A percentile compares a stretch with the other conserved stretches of the same genome.
Evolutionary conservation across 2,797 vertebrate species (phyloP).

Genomic region (Sebastes itinus): DNA sequence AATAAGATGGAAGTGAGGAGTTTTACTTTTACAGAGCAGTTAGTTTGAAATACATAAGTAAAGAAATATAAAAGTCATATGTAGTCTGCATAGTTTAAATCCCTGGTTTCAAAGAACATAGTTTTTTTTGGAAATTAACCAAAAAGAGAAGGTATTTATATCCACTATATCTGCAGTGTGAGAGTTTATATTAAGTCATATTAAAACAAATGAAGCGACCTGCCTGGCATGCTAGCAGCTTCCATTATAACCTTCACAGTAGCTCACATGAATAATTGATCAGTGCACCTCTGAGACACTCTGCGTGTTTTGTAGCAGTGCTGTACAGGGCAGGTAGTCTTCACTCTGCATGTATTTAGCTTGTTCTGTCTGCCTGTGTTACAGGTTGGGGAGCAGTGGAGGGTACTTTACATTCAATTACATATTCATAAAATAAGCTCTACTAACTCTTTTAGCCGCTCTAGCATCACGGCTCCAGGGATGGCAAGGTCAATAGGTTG

Average conservation of each 20-base stretch:
- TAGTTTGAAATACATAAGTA: neutral
- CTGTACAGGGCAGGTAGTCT: neutral
- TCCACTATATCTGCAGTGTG: neutral
- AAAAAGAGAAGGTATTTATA: neutral
- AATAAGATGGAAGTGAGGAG: neutral
- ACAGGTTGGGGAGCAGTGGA: neutral
- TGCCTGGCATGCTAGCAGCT: neutral
- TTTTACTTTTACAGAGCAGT: neutral
- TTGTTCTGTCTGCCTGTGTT: neutral
- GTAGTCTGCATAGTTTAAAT: neutral
- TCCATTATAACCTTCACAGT: constrained; percentile 7
- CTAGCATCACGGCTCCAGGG: neutral
- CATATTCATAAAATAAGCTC: neutral
- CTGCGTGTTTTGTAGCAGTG: neutral
- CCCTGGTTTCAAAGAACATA: neutral
- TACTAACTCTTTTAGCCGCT: neutral
- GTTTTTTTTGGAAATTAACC: neutral
- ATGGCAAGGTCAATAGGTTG: neutral
- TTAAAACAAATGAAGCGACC: neutral
- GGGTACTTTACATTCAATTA: neutral
- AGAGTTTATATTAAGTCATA: neutral
- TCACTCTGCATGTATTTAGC: neutral
- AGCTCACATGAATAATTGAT: constrained; percentile 24
- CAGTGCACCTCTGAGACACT: neutral
- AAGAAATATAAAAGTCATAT: neutral